A percentile compares a stretch with the other conserved stretches of the same genome.
Conservation (phyloP, 1,140 invertebrate genomes). For the Brachystomella parvula region DNA sequence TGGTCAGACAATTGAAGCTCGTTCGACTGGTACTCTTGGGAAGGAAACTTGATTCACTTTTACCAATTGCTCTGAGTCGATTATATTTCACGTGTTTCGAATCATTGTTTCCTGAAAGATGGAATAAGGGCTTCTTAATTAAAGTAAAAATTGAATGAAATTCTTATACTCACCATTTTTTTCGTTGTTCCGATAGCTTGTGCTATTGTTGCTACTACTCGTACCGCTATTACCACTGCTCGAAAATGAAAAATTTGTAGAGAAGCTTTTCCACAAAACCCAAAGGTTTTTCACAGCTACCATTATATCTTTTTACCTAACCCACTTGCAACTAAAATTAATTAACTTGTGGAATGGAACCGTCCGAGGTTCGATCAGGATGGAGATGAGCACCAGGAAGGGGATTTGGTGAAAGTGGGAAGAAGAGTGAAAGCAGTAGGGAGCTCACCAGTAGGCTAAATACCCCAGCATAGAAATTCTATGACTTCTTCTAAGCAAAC, state of each 20-base stretch:
- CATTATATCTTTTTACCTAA: no score
- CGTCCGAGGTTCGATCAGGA: no score
- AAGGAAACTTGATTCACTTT: constrained; percentile 1
- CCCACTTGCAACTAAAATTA: no score
- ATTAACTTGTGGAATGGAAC: no score
- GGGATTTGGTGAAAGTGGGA: no score
- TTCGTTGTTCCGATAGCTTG: constrained; percentile 1
- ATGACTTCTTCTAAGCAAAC: no score
- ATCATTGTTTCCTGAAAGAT: constrained; percentile 12
- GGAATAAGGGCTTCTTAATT: constrained; percentile 1
- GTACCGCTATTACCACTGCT: constrained; percentile 22
- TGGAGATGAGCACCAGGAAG: no score
- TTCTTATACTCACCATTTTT: no score
- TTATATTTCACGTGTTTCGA: constrained; percentile 28
- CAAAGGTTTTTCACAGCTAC: constrained; percentile 34
- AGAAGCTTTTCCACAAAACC: constrained; percentile 36
- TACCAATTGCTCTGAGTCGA: constrained; percentile 20
- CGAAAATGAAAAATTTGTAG: constrained; percentile 35
- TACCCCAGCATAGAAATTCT: no score
- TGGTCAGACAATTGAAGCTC: constrained; percentile 5
- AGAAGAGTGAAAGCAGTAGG: no score
- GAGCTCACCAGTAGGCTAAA: no score
- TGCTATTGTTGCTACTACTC: neutral
- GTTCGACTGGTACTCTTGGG: neutral
- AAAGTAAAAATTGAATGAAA: no score